These are phyloP conservation scores for Platycercus adscitus DNA, from an alignment of 2,113 vertebrate genomes.

Conservation along the genomic window DNA sequence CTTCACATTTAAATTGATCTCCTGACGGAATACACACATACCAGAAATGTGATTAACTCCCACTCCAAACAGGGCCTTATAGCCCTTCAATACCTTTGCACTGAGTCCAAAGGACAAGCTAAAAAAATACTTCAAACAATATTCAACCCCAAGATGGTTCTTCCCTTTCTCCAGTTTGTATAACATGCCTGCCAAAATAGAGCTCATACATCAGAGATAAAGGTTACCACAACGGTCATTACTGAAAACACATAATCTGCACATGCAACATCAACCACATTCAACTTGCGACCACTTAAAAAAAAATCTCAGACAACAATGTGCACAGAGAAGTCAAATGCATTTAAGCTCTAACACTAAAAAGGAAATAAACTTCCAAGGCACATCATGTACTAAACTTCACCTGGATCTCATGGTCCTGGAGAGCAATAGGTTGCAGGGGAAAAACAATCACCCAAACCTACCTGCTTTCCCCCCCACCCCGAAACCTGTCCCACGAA, in stretches of 20 bases:
- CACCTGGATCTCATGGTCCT: not conserved
- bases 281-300: not conserved
- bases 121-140: not conserved
- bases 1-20: not conserved
- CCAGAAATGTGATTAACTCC: not conserved
- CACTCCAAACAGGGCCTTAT: not conserved
- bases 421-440: not conserved
- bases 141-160: not conserved
- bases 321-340: not conserved
- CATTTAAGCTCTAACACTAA: not conserved
- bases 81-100: not conserved
- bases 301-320: not conserved
- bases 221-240: not conserved
- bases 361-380: not conserved
- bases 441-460: not conserved
- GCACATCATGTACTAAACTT: not conserved
- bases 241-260: not conserved
- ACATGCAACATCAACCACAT: not conserved
- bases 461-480: too few relatives aligned
- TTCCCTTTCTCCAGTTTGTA: not conserved
- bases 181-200: not conserved
- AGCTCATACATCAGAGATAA: not conserved
- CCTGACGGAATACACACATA: not conserved
- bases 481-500: not conserved
- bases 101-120: not conserved